Conservation (phyloP, 2,113 vertebrate species). For the Pelmatolapia mariae region DNA sequence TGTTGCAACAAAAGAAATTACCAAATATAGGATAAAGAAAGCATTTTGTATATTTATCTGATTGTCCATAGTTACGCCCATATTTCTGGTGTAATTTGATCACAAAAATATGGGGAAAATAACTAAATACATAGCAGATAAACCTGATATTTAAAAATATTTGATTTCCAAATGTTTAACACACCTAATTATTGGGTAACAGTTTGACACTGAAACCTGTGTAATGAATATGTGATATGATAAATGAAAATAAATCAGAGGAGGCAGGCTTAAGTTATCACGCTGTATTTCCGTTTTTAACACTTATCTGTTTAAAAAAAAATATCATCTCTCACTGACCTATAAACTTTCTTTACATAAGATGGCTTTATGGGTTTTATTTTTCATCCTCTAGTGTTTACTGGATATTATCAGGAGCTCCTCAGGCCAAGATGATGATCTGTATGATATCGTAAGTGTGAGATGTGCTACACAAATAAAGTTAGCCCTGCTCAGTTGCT, state of each 20-base stretch:
- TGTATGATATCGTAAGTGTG: background rate
- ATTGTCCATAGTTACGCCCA: background rate
- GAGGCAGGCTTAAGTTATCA: background rate
- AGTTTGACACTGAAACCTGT: background rate
- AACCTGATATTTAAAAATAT: background rate
- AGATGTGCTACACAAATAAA: background rate
- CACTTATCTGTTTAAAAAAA: background rate
- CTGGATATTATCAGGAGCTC: background rate
- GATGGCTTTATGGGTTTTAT: background rate
- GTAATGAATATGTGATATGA: background rate
- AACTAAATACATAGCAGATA: background rate
- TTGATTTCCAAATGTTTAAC: background rate
- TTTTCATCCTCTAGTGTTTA: background rate
- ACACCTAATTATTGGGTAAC: background rate
- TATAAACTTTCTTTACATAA: background rate
- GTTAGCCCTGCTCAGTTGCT: background rate
- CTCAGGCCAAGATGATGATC: background rate
- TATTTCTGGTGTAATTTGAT: background rate
- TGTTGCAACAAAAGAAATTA: background rate
- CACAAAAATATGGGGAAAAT: too few relatives aligned
- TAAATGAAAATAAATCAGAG: background rate
- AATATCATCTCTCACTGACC: background rate
- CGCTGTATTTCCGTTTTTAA: background rate
- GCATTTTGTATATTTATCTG: background rate
- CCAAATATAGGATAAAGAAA: background rate